These are phyloP conservation scores for Chloroceryle amazona DNA, from an alignment of 2,797 vertebrate genomes.

Conservation along the genomic window DNA sequence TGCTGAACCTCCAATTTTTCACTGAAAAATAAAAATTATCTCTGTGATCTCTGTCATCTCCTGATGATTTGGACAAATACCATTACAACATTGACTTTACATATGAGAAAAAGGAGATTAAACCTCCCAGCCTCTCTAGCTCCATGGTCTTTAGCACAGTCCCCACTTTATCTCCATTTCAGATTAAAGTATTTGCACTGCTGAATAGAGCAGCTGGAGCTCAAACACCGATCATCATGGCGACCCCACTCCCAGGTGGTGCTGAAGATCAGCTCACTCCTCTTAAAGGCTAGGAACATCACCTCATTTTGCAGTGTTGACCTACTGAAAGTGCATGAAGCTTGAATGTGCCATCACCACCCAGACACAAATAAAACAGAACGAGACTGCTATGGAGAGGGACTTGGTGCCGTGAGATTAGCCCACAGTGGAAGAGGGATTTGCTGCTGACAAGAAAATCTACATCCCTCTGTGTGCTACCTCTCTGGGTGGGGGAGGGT, in stretches of 20 bases:
- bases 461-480: neutral
- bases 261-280: neutral
- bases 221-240: neutral
- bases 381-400: fast-evolving
- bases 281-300: neutral
- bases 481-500: neutral
- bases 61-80: neutral
- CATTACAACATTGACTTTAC: neutral
- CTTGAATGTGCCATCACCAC: neutral
- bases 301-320: neutral
- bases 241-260: neutral
- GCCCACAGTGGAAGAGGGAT: neutral
- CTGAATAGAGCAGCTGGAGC: neutral
- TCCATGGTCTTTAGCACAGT: neutral
- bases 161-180: neutral
- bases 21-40: neutral
- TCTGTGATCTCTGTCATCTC: neutral
- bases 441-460: neutral
- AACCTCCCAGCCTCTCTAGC: neutral
- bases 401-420: neutral
- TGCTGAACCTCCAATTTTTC: neutral
- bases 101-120: neutral
- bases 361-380: neutral
- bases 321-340: neutral
- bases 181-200: neutral